Conservation (phyloP, 92 coral and sea anemone genomes). For the Heteractis magnifica region DNA sequence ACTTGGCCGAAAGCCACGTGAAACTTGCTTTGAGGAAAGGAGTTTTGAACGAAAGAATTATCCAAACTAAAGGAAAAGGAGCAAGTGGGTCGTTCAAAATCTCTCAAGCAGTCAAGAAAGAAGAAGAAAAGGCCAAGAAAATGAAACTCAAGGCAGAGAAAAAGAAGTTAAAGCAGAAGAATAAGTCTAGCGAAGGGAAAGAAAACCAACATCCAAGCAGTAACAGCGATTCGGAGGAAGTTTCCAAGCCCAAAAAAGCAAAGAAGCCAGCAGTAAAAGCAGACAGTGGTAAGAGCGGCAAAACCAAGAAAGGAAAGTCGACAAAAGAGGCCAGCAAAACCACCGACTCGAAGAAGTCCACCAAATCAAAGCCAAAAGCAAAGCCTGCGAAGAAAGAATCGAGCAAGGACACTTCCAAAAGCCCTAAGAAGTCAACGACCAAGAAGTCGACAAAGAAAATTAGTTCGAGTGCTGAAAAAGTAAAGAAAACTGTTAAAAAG, state of each 20-base stretch:
- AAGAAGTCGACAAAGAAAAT: constrained; percentile 16
- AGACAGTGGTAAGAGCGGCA: neutral
- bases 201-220: constrained; percentile 27
- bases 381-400: constrained; percentile 19
- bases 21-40: constrained; percentile 75
- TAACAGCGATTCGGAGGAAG: neutral
- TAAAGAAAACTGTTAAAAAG: constrained; percentile 39
- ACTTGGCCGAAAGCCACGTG: constrained; percentile 39
- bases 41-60: constrained; percentile 54
- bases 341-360: constrained; percentile 25
- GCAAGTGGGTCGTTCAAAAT: constrained; percentile 80
- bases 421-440: constrained; percentile 5
- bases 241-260: constrained; percentile 13
- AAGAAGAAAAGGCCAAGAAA: constrained; percentile 58
- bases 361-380: constrained; percentile 17
- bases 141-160: constrained; percentile 31
- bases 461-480: constrained; percentile 7
- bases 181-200: constrained; percentile 40
- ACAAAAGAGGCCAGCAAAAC: constrained; percentile 19
- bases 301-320: constrained; percentile 14
- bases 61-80: constrained; percentile 82
- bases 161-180: constrained; percentile 34
- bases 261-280: constrained; percentile 7
- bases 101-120: constrained; percentile 74
- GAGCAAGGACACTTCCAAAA: constrained; percentile 27